Evolutionary conservation across 2,797 vertebrate species (phyloP).

Genomic region (Sebastes steindachneri): DNA sequence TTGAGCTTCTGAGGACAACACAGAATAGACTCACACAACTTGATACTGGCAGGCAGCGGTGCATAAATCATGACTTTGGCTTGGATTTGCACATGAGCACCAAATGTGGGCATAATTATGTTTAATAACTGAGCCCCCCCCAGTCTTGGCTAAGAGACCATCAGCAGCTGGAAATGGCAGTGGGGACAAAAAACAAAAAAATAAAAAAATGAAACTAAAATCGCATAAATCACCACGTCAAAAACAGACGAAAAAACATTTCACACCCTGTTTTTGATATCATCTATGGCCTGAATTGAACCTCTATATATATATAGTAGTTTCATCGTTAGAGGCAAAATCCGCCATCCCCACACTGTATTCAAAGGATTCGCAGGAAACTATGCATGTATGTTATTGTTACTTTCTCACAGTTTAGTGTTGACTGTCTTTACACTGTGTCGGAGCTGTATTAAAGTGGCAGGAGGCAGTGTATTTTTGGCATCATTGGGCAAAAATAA

Average conservation of each 20-base stretch:
- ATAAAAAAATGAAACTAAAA: not conserved
- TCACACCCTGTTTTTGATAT: not conserved
- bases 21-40: not conserved
- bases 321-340: not conserved
- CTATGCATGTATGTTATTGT: not conserved
- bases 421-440: not conserved
- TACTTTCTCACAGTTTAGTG: not conserved
- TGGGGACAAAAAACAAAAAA: not conserved
- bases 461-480: too few relatives aligned
- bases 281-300: not conserved
- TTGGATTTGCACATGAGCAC: not conserved
- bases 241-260: too few relatives aligned
- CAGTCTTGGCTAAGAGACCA: not conserved
- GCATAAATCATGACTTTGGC: slow-evolving; percentile 24
- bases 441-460: not conserved
- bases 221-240: not conserved
- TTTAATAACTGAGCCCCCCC: not conserved
- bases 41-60: not conserved
- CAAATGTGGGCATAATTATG: slow-evolving; percentile 2
- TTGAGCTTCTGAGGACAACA: slow-evolving; percentile 1
- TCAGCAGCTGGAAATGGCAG: not conserved
- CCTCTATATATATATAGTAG: too few relatives aligned
- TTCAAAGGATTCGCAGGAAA: not conserved
- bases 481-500: too few relatives aligned
- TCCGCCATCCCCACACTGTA: not conserved